Percentiles rank a stretch among this genome's conserved stretches.
Evolutionary conservation across 2,113 vertebrate genomes (phyloP).

Genomic region (Chionodraco myersi): DNA sequence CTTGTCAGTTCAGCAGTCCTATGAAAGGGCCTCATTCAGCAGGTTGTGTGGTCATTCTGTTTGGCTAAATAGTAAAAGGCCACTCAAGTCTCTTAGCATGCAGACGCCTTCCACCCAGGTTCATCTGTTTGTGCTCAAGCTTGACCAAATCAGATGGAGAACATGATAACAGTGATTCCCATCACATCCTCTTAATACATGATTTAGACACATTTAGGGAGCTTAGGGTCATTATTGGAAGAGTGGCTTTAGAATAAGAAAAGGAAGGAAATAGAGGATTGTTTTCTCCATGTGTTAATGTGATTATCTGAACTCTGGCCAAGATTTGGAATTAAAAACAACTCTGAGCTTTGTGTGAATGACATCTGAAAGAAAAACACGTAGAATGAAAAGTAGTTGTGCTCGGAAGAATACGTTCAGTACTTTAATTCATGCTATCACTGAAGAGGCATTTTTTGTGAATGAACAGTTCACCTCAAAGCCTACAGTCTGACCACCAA

Average conservation of each 20-base stretch:
- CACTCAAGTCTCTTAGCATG: constrained; percentile 74
- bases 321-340: neutral
- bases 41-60: constrained; percentile 46
- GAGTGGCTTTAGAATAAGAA: neutral
- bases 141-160: constrained; percentile 29
- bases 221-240: neutral
- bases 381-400: neutral
- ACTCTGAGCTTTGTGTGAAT: neutral
- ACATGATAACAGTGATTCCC: constrained; percentile 17
- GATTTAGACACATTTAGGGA: neutral
- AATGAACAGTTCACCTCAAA: constrained; percentile 30
- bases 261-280: constrained; percentile 8
- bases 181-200: constrained; percentile 31
- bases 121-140: constrained; percentile 31
- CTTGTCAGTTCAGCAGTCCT: constrained; percentile 42
- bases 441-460: constrained; percentile 11
- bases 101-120: constrained; percentile 44
- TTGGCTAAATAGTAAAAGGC: constrained; percentile 66
- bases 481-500: constrained; percentile 64
- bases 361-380: neutral
- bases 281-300: neutral
- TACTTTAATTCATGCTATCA: neutral
- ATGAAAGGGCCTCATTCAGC: constrained; percentile 77
- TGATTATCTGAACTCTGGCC: neutral
- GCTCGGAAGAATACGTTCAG: neutral